phyloP scores from a whole-genome alignment of 2,797 vertebrate species.

The Spheniscus humboldti region DNA sequence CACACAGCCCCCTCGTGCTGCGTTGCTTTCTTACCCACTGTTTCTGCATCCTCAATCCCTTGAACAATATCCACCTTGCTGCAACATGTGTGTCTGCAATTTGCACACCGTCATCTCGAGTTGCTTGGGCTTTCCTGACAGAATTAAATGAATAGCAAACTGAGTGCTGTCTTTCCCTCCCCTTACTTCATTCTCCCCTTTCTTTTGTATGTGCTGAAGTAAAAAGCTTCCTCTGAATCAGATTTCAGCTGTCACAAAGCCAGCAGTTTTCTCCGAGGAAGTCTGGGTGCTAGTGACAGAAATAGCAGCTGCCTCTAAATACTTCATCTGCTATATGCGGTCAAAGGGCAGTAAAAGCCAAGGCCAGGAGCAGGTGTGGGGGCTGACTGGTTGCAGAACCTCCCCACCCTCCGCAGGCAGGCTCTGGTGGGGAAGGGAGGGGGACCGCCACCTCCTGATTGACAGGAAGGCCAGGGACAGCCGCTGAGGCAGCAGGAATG shows the following conservation, averaged over 20 bases:
- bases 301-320: slow-evolving; percentile 17
- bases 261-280: slow-evolving; percentile 15
- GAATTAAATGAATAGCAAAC: not conserved
- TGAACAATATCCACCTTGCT: accelerated
- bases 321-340: not conserved
- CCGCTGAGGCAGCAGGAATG: not conserved
- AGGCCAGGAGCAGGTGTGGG: not conserved
- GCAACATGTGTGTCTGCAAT: not conserved
- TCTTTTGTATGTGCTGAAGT: not conserved
- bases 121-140: not conserved
- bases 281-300: slow-evolving; percentile 10
- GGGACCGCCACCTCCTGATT: not conserved
- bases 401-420: not conserved
- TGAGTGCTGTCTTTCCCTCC: not conserved
- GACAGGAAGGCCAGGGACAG: not conserved
- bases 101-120: accelerated
- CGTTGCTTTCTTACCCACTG: not conserved
- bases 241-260: slow-evolving; percentile 42
- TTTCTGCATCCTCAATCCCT: not conserved
- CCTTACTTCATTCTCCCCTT: not conserved
- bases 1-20: not conserved
- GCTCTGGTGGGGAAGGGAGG: not conserved
- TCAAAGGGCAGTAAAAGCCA: not conserved
- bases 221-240: slow-evolving; percentile 37
- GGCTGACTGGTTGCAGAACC: not conserved